These are phyloP conservation scores for Minunthozetes semirufus DNA, from an alignment of 2,888 invertebrate species.

Conservation along the genomic window DNA sequence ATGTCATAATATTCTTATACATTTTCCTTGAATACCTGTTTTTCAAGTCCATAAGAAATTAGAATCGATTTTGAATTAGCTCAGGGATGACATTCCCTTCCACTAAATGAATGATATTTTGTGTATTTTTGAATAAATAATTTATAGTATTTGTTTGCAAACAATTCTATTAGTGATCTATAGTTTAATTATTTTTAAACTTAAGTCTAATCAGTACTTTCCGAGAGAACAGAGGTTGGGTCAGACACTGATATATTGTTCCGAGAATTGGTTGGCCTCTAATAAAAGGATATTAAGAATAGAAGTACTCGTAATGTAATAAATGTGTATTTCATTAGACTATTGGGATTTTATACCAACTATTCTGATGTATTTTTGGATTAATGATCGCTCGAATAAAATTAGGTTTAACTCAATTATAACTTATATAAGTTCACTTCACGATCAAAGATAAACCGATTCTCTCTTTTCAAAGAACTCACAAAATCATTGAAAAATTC, in stretches of 20 bases:
- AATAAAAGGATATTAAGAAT: background rate
- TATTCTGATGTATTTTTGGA: conserved; percentile 11
- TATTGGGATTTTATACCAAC: conserved; percentile 11
- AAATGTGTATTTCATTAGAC: conserved; percentile 30
- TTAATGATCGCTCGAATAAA: background rate
- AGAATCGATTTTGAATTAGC: too few species aligned
- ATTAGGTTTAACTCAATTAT: conserved; percentile 10
- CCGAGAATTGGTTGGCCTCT: background rate
- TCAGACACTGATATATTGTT: background rate
- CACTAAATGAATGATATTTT: too few species aligned
- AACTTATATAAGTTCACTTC: background rate
- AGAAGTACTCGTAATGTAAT: conserved; percentile 20
- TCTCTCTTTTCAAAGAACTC: background rate
- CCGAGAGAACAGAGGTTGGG: background rate
- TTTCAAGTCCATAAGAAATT: too few species aligned
- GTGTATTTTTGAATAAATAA: too few species aligned
- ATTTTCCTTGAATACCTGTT: too few species aligned
- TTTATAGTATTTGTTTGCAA: too few species aligned
- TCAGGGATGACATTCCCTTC: too few species aligned
- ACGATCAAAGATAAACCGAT: background rate
- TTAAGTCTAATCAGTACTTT: background rate
- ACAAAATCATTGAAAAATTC: background rate
- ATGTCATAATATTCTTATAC: too few species aligned
- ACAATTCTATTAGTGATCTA: too few species aligned
- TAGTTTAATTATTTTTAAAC: background rate